A percentile compares a stretch with the other conserved stretches of the same genome.
Evolutionary conservation across 2,888 invertebrate species (phyloP).

Genomic region (Aspidiotus rigidus): DNA sequence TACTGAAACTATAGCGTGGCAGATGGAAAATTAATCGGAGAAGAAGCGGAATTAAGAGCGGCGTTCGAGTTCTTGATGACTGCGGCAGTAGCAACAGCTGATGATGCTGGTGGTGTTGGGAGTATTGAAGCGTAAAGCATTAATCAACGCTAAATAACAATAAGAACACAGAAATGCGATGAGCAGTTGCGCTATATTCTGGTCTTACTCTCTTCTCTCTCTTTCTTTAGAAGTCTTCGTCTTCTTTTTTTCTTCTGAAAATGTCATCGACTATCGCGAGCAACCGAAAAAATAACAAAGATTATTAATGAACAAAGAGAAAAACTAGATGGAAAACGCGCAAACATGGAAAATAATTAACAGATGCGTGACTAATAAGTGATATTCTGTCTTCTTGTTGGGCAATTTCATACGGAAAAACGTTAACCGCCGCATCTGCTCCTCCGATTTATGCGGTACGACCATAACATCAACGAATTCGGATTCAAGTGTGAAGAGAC

Average conservation of each 20-base stretch:
- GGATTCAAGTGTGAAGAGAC: too few relatives aligned
- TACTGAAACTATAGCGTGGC: slow-evolving; percentile 6
- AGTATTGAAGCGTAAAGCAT: slow-evolving; percentile 24
- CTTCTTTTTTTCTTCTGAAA: slow-evolving; percentile 18
- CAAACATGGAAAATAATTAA: slow-evolving; percentile 31
- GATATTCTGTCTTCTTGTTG: slow-evolving; percentile 21
- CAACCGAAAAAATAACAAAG: slow-evolving; percentile 19
- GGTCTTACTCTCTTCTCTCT: slow-evolving; percentile 7
- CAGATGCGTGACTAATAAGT: slow-evolving; percentile 31
- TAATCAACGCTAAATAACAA: slow-evolving; percentile 31
- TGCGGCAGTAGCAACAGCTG: slow-evolving; percentile 8
- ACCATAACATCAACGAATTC: too few relatives aligned
- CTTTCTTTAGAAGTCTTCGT: neutral
- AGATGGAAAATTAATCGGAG: slow-evolving; percentile 27
- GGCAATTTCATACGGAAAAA: slow-evolving; percentile 21
- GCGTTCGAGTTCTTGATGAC: slow-evolving; percentile 19
- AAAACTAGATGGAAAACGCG: slow-evolving; percentile 27
- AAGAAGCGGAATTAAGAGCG: slow-evolving; percentile 27
- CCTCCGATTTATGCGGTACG: neutral
- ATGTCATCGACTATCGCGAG: slow-evolving; percentile 28
- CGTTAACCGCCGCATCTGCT: slow-evolving; percentile 1
- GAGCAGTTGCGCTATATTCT: slow-evolving; percentile 11
- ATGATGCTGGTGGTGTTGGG: slow-evolving; percentile 14
- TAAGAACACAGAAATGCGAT: slow-evolving; percentile 21
- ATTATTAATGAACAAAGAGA: slow-evolving; percentile 30